Conservation (phyloP, 2,113 vertebrate genomes). For the Oxygymnocypris stewartii region DNA sequence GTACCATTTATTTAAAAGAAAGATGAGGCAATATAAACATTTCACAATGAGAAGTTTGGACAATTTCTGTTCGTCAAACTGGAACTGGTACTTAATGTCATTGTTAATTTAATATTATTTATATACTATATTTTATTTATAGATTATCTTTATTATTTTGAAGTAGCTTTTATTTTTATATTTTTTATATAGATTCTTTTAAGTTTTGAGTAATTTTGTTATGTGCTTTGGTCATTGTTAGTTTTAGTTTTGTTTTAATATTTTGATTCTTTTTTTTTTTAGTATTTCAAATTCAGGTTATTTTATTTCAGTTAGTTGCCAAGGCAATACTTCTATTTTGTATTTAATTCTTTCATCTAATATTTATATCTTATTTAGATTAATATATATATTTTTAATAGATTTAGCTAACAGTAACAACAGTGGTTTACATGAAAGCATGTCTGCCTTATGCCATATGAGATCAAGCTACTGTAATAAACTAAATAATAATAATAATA, state of each 20-base stretch:
- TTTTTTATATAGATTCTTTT: neutral
- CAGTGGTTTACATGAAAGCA: neutral
- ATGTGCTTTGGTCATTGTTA: neutral
- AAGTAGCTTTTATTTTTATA: neutral
- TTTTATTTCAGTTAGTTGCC: neutral
- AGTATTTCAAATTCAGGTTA: neutral
- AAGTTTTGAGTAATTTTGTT: neutral
- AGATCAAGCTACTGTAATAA: neutral
- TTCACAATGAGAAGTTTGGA: neutral
- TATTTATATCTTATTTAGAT: neutral
- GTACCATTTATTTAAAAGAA: neutral
- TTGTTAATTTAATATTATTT: neutral
- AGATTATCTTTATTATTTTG: neutral
- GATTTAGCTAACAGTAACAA: neutral
- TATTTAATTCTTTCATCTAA: neutral
- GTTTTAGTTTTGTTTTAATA: neutral
- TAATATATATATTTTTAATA: neutral
- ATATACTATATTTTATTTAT: neutral
- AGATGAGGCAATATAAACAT: neutral
- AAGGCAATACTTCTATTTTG: neutral
- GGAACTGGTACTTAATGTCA: neutral
- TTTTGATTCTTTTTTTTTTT: neutral
- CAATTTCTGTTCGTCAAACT: neutral
- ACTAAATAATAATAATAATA: neutral
- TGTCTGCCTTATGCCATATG: neutral